Evolutionary conservation across 1,140 invertebrate species (phyloP), one percentile per base, ranked within the genome.

Genomic region (Rhyacophila brunnea): DNA sequence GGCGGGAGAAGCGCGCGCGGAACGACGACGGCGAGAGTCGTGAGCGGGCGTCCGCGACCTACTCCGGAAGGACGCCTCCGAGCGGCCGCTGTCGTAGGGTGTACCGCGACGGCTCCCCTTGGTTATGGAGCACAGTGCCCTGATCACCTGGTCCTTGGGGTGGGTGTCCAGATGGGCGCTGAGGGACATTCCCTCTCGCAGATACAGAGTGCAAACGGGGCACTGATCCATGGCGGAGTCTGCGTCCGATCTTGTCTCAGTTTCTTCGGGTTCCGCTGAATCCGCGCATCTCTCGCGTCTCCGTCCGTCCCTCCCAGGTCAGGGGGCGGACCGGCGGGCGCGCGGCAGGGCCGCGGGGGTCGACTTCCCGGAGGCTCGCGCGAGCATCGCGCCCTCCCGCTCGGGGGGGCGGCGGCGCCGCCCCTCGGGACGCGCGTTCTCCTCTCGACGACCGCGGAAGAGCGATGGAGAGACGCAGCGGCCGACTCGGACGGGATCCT

Each of bases 131-230:
- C 77, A 79, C 42, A 92, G 74, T n/a, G 90, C 90, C 68, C 87
- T 87, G 61, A 92, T 92, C 19, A 93, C 88, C 71, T 91, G 88
- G 68, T 91, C 89, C 70, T 92, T 92, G 17, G 90, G 89, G 79
- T 92, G 90, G 6, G 88, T 91, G 67, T 89, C 84, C 69, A 93
- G 80, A 73, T 92, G 90, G 58, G 82, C 83, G 67, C 89, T 85
- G 56, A 92, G 74, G 50, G 86, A 86, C 74, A 92, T 92, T 23
- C 89, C 90, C 74, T 88, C 88, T 60, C 89, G 84, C 44, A 92
- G 78, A 70, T 85, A 92, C 38, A 92, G 78, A 15, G 90, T 92
- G 77, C 90, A 92, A 43, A 92, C 89, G 18, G 90, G 90, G 75
- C 90, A 93, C 68, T 82, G 81, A 61, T 79, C 80, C 80, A 83